Evolutionary conservation across 2,888 invertebrate species (phyloP).

Genomic region (Himalopsyche tibetana): DNA sequence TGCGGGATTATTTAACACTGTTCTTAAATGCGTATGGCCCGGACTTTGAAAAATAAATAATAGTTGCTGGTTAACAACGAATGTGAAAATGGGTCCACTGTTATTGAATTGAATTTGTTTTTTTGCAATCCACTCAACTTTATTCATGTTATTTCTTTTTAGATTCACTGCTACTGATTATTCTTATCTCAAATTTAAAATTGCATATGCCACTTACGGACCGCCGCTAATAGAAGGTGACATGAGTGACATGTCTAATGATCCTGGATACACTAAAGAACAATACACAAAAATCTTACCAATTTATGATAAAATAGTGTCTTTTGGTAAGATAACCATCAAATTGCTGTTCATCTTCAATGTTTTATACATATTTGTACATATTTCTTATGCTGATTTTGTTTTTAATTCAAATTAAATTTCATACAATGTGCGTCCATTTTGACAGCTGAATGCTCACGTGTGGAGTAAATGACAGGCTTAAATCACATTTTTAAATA

Average conservation of each 20-base stretch:
- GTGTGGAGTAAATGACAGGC: not conserved
- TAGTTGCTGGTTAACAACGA: too few species aligned
- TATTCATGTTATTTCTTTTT: slow-evolving; percentile 72
- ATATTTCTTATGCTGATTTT: not conserved
- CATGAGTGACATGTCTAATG: slow-evolving; percentile 67
- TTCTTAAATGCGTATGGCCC: too few species aligned
- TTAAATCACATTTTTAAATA: not conserved
- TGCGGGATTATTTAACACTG: too few species aligned
- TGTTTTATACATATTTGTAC: not conserved
- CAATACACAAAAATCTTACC: slow-evolving; percentile 72
- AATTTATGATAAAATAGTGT: slow-evolving; percentile 73
- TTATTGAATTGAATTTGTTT: not conserved
- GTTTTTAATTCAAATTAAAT: not conserved
- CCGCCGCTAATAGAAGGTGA: slow-evolving; percentile 74
- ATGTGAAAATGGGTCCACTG: too few species aligned
- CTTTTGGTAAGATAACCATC: slow-evolving; percentile 71
- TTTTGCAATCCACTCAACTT: not conserved
- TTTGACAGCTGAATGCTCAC: not conserved
- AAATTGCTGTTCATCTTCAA: not conserved
- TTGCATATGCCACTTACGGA: slow-evolving; percentile 78
- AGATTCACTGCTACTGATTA: slow-evolving; percentile 70
- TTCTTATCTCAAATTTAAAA: slow-evolving; percentile 75
- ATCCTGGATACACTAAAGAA: slow-evolving; percentile 71
- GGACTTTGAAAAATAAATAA: too few species aligned
- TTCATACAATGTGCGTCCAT: not conserved